Evolutionary conservation across 2,797 vertebrate species (phyloP).

Genomic region (Amniataba percoides): DNA sequence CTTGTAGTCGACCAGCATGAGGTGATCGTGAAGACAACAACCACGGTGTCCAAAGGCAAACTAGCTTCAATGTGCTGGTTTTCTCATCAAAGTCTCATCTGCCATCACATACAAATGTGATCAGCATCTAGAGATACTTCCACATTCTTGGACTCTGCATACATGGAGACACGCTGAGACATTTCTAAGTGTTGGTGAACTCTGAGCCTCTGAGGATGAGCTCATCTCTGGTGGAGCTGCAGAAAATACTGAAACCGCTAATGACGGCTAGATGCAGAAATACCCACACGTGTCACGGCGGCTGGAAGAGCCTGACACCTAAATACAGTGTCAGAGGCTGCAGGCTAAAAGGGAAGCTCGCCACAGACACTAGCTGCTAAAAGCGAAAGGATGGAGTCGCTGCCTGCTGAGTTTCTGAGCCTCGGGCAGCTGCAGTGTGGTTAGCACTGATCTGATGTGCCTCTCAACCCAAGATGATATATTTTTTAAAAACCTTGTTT

Average conservation of each 20-base stretch:
- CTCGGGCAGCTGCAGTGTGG: constrained; percentile 16
- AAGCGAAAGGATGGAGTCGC: not conserved
- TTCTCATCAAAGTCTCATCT: not conserved
- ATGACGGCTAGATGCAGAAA: constrained; percentile 34
- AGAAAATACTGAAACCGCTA: constrained; percentile 42
- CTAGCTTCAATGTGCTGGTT: not conserved
- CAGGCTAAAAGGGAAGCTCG: constrained; percentile 42
- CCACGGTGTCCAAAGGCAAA: not conserved
- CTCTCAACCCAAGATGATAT: not conserved
- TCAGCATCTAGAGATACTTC: not conserved
- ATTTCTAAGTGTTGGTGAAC: not conserved
- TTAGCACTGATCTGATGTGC: not conserved
- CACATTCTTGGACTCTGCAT: not conserved
- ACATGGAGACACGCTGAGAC: not conserved
- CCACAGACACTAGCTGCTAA: constrained; percentile 38
- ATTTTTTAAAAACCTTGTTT: not conserved
- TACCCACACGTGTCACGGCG: constrained; percentile 27
- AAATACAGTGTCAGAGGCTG: constrained; percentile 28
- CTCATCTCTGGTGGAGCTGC: constrained; percentile 56
- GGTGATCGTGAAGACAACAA: not conserved
- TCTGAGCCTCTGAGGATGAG: constrained; percentile 25
- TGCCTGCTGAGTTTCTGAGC: constrained; percentile 20
- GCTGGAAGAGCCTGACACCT: constrained; percentile 41
- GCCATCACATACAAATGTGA: not conserved
- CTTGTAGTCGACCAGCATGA: not conserved